phyloP scores from a whole-genome alignment of 1,140 invertebrate genomes.

The Streblospio benedicti region DNA sequence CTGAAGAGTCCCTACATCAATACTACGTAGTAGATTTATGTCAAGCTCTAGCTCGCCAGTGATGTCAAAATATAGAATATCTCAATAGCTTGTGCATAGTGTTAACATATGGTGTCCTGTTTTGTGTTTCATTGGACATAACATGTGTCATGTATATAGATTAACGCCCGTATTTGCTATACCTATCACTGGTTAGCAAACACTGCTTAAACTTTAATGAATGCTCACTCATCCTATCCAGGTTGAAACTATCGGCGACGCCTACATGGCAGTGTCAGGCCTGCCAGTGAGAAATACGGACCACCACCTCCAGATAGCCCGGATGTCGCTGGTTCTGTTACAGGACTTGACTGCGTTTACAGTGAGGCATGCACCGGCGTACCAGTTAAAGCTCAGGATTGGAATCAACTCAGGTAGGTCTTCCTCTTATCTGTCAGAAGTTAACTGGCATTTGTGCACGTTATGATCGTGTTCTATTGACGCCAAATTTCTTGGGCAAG shows the following conservation, averaged over 20 bases:
- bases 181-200: neutral
- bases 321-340: constrained; percentile 13
- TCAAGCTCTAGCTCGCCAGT: neutral
- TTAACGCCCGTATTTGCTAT: neutral
- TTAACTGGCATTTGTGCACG: too few species aligned
- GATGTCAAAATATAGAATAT: neutral
- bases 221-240: constrained; percentile 29
- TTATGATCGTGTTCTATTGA: too few species aligned
- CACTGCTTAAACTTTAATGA: too few species aligned
- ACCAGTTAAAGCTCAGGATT: constrained; percentile 20
- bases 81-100: neutral
- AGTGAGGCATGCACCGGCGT: constrained; percentile 20
- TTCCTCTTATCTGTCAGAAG: too few species aligned
- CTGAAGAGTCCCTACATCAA: too few species aligned
- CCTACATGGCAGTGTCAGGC: constrained; percentile 49
- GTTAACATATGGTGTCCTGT: neutral
- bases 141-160: neutral
- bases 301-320: constrained; percentile 14
- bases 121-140: neutral
- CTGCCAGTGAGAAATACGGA: constrained; percentile 52
- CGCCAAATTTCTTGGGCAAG: too few species aligned
- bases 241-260: constrained; percentile 58
- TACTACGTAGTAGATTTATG: too few species aligned
- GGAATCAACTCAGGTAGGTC: constrained; percentile 23
- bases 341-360: constrained; percentile 9